Evolutionary conservation across 2,888 invertebrate genomes (phyloP).

Genomic region (Phengaris alcon): DNA sequence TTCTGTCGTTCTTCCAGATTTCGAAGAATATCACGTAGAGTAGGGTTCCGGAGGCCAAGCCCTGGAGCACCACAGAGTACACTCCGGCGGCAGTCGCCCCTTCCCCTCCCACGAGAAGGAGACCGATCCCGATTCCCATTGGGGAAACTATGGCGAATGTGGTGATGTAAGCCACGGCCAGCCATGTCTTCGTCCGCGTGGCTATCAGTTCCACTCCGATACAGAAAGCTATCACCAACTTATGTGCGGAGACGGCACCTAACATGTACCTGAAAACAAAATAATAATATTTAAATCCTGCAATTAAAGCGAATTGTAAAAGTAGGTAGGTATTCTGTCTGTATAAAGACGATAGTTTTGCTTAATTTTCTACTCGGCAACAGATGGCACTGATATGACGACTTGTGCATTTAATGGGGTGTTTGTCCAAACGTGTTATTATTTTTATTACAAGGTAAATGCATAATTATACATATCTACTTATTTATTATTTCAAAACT

Average conservation of each 20-base stretch:
- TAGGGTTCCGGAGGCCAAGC: constrained; percentile 94
- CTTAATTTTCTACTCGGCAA: not conserved
- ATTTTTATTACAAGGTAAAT: not conserved
- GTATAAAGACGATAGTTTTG: no score
- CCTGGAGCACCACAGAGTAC: constrained; percentile 85
- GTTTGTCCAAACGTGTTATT: not conserved
- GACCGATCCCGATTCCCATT: constrained; percentile 87
- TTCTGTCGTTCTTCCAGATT: constrained; percentile 82
- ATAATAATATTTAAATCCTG: not conserved
- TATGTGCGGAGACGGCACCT: constrained; percentile 90
- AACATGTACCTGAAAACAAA: constrained; percentile 84
- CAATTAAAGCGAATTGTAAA: no score
- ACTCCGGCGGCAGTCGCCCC: constrained; percentile 80
- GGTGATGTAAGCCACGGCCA: constrained; percentile 83
- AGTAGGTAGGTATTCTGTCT: no score
- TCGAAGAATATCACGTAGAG: constrained; percentile 98
- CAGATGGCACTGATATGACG: not conserved
- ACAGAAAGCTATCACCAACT: constrained; percentile 92
- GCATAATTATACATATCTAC: not conserved
- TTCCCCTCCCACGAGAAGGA: constrained; percentile 80
- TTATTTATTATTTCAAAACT: no score
- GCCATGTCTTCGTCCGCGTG: constrained; percentile 81
- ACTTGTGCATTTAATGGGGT: not conserved
- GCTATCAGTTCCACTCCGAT: constrained; percentile 91
- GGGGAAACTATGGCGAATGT: constrained; percentile 90